phyloP scores from a whole-genome alignment of 2,888 invertebrate genomes.

The Arrhopalites spinosus region DNA sequence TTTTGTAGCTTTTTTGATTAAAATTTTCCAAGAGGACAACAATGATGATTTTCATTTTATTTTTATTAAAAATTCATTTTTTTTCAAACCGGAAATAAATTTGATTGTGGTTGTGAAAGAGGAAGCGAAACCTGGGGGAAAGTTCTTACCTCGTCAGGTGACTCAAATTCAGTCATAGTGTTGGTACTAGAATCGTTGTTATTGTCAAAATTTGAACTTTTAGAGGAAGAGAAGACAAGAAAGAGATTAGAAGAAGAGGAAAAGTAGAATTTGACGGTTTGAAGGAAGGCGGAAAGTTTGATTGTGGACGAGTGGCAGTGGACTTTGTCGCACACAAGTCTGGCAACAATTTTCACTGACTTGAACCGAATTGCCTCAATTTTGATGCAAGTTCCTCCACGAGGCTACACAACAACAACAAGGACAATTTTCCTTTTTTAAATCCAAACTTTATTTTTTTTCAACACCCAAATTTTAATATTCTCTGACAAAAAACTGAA shows the following conservation, averaged over 20 bases:
- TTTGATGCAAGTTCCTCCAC: not conserved
- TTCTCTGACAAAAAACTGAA: not conserved
- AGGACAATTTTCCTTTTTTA: not conserved
- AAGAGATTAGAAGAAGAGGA: not conserved
- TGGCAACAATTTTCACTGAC: conserved; percentile 11
- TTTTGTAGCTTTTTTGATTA: too few relatives aligned
- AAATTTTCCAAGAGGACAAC: too few relatives aligned
- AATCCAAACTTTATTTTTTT: not conserved
- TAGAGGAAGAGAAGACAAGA: not conserved
- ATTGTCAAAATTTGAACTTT: not conserved
- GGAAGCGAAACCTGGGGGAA: too few relatives aligned
- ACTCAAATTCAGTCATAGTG: conserved; percentile 45
- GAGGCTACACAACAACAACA: not conserved
- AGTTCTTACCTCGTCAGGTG: conserved; percentile 46
- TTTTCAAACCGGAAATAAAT: too few relatives aligned
- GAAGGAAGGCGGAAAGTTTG: conserved; percentile 3
- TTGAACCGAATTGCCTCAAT: conserved; percentile 15
- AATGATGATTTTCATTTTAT: too few relatives aligned
- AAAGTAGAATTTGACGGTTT: not conserved
- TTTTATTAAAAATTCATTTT: too few relatives aligned
- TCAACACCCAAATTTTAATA: not conserved
- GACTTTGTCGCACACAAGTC: conserved; percentile 17
- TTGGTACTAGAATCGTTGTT: not conserved
- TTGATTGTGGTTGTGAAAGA: too few relatives aligned
- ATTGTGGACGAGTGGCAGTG: not conserved